Base-by-base conservation (phyloP, 2,888 invertebrate species). In the Antheraea assamensis region DNA sequence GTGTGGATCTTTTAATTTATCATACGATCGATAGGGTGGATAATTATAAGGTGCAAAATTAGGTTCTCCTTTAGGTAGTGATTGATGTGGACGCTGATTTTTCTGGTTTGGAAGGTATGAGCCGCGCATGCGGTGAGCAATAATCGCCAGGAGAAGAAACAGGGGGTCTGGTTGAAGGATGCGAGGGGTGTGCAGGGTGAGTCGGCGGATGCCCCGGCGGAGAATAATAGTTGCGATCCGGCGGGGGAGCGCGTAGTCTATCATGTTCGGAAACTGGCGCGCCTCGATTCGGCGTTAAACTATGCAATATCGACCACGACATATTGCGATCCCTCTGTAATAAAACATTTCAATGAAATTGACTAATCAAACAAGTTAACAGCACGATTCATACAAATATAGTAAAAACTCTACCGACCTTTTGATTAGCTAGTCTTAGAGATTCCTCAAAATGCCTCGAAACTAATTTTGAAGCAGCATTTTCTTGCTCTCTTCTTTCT, bases 361-460 rank as follows among this genome's bases (percentile, higher is more conserved):
- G n/a, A 64, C 24, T 15, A 30, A 4, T 3, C 5, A 30, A 64
- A 64, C 17, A 30, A 64, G 27, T 58, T 58, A 58, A 24, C 24
- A 24, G 30, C 71, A 73, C 70, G 58, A 73, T 74, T 72, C 52
- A 68, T 42, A 64, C 15, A 66, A 74, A 72, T 70, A 64, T 31
- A 24, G 27, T 24, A 74, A 55, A 68, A 61, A 74, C 66, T 42
- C 71, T 76, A 85, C 75, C 76, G 81, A 97, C 97, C 96, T 97
- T 97, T 93, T 97, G 96, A 86, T 97, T 96, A 70, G 97, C 97
- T 78, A 96, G 95, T 87, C 97, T 95, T 76, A 98, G 95, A 78
- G 98, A 98, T 94, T 98, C 98, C 87, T 97, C 97, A 91, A 98
- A 98, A 93, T 98, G 98, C 91, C 98, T 97, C 83, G 98, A 96